Percentiles rank a stretch among this genome's conserved stretches.
Conservation (phyloP, 2,797 vertebrate genomes). For the Melanotaenia boesemani region DNA sequence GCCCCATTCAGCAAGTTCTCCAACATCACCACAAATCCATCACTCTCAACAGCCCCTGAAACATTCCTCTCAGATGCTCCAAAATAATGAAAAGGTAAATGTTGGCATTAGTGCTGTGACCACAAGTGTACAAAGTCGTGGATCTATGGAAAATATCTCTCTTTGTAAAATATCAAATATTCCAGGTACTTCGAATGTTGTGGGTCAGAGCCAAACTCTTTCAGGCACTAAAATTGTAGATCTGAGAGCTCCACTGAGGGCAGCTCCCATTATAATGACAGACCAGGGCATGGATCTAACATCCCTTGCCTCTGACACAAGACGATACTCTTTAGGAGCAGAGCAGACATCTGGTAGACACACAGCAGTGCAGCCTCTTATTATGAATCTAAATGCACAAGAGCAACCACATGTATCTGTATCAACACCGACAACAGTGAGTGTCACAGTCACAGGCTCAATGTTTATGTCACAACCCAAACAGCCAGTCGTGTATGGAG, state of each 20-base stretch:
- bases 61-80: constrained; percentile 80
- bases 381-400: constrained; percentile 97
- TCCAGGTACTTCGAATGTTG: constrained; percentile 86
- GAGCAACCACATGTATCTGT: constrained; percentile 91
- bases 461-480: constrained; percentile 92
- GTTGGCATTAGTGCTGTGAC: constrained; percentile 77
- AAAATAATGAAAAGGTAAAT: constrained; percentile 83
- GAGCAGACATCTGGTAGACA: constrained; percentile 90
- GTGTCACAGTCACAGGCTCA: constrained; percentile 91
- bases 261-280: constrained; percentile 96
- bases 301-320: constrained; percentile 92
- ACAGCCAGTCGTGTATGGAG: constrained; percentile 92
- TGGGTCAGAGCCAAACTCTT: constrained; percentile 86
- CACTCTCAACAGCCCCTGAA: constrained; percentile 82
- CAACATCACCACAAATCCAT: constrained; percentile 82
- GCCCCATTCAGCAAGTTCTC: constrained; percentile 77
- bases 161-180: constrained; percentile 92
- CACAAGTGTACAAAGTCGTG: constrained; percentile 85
- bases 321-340: constrained; percentile 91
- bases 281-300: constrained; percentile 99
- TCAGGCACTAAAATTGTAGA: constrained; percentile 89
- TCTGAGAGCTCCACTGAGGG: constrained; percentile 90
- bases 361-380: constrained; percentile 93
- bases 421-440: constrained; percentile 89
- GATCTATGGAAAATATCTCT: constrained; percentile 91